phyloP scores from a whole-genome alignment of 2,888 invertebrate genomes.

The Therioaphis trifolii region DNA sequence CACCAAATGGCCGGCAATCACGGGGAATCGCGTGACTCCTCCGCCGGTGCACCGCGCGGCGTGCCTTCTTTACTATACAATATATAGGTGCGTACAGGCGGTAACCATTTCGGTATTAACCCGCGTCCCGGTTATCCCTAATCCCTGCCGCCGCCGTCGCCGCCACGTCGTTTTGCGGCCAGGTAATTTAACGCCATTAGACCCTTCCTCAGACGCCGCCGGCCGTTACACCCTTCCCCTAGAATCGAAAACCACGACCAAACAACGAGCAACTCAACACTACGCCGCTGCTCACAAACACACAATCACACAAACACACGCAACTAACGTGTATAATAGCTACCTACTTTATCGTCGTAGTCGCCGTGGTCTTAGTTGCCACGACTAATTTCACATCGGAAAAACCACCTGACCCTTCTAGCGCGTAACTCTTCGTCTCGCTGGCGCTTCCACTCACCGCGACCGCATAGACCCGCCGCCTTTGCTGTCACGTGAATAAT shows the following conservation, averaged over 20 bases:
- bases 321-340: too few species aligned
- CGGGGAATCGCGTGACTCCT: conserved; percentile 58
- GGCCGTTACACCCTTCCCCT: neutral
- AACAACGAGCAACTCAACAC: neutral
- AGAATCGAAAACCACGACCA: neutral
- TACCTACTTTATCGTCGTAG: too few species aligned
- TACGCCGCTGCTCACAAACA: neutral
- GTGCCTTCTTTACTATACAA: too few species aligned
- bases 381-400: conserved; percentile 47
- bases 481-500: too few species aligned
- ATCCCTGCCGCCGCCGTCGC: neutral
- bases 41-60: neutral
- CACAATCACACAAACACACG: neutral
- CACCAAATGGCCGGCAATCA: conserved; percentile 57
- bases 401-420: neutral
- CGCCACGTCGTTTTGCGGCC: conserved; percentile 42
- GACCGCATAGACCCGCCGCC: too few species aligned
- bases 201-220: conserved; percentile 5
- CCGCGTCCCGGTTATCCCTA: conserved; percentile 36
- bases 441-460: too few species aligned
- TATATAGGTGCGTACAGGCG: neutral
- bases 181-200: conserved; percentile 59
- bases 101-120: conserved; percentile 46
- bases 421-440: too few species aligned
- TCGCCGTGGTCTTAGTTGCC: neutral